Percentiles rank a stretch among this genome's conserved stretches.
These are phyloP conservation scores for Panagrolaimus sp. DNA, from an alignment of 1,140 invertebrate species.

Conservation along the genomic window DNA sequence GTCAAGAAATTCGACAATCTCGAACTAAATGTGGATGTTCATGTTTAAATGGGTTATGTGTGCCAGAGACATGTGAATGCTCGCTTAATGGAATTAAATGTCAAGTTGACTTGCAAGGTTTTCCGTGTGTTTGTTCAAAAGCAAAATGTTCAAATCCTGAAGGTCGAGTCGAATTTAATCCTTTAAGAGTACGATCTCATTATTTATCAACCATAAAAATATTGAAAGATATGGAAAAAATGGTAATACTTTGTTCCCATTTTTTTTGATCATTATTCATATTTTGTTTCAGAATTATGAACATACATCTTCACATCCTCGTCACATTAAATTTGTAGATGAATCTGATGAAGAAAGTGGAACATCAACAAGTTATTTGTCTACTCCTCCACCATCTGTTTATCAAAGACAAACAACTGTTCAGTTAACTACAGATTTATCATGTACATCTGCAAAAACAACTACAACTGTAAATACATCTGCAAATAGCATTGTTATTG, in stretches of 20 bases:
- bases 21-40: neutral
- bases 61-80: neutral
- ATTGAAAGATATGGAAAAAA: slow-evolving; percentile 9
- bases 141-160: neutral
- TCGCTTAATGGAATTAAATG: neutral
- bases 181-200: neutral
- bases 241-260: neutral
- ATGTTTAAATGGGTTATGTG: neutral
- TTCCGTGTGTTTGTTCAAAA: neutral
- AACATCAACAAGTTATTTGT: slow-evolving; percentile 9
- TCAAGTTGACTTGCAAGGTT: neutral
- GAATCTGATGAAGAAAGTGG: neutral
- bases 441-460: too few species aligned
- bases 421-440: too few species aligned
- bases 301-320: slow-evolving; percentile 2
- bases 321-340: neutral
- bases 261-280: neutral
- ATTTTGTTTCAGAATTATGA: neutral
- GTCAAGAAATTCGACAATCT: slow-evolving; percentile 1
- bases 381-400: neutral
- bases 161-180: slow-evolving; percentile 1
- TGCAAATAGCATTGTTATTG: too few species aligned
- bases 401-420: too few species aligned
- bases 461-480: too few species aligned
- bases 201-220: neutral